A percentile compares a stretch with the other conserved stretches of the same genome.
phyloP scores from a whole-genome alignment of 2,797 vertebrate genomes.

The Semotilus atromaculatus region DNA sequence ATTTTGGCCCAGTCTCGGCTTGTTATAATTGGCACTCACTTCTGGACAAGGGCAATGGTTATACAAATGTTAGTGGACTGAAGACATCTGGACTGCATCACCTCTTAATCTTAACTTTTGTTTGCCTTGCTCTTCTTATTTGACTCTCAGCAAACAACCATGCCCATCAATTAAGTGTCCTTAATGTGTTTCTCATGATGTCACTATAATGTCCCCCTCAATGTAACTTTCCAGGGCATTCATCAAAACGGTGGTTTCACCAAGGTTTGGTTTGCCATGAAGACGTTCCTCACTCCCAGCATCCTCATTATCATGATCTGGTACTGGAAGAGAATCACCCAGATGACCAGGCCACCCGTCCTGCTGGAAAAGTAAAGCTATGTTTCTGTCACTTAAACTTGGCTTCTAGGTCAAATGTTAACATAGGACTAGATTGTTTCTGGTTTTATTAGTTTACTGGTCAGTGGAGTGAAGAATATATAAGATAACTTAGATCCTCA shows the following conservation, averaged over 20 bases:
- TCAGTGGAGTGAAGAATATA: not conserved
- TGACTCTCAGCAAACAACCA: constrained; percentile 8
- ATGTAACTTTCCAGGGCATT: constrained; percentile 80
- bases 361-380: constrained; percentile 94
- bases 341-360: constrained; percentile 92
- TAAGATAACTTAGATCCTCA: not conserved
- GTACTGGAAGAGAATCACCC: constrained; percentile 96
- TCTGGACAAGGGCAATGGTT: constrained; percentile 36
- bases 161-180: constrained; percentile 21
- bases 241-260: constrained; percentile 98
- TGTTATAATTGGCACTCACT: constrained; percentile 29
- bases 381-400: not conserved
- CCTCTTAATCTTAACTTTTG: constrained; percentile 12
- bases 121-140: constrained; percentile 23
- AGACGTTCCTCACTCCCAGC: constrained; percentile 96
- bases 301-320: constrained; percentile 97
- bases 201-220: not conserved
- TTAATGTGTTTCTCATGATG: constrained; percentile 2
- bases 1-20: constrained; percentile 16
- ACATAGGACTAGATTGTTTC: not conserved
- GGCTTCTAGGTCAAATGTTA: not conserved
- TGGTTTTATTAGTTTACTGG: constrained; percentile 15
- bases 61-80: constrained; percentile 27
- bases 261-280: constrained; percentile 99
- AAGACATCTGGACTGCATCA: constrained; percentile 34